Evolutionary conservation across 2,113 vertebrate species (phyloP).

Genomic region (Menura novaehollandiae): DNA sequence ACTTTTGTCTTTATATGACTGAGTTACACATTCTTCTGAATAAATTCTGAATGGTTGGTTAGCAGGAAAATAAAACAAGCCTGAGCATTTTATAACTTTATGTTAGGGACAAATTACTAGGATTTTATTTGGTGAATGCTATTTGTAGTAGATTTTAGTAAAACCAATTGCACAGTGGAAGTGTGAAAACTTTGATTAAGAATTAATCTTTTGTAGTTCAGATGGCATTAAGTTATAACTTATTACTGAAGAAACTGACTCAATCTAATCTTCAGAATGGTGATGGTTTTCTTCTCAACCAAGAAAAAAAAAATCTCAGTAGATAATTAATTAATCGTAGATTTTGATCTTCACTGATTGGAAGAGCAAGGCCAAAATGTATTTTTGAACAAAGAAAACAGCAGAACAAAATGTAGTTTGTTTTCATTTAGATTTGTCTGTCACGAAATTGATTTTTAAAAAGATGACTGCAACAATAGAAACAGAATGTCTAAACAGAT

Average conservation of each 20-base stretch:
- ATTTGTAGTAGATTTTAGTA: not conserved
- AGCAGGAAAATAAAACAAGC: not conserved
- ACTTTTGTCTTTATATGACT: not conserved
- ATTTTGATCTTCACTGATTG: not conserved
- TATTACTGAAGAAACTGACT: not conserved
- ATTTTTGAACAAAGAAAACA: not conserved
- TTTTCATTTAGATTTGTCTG: not conserved
- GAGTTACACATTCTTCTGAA: not conserved
- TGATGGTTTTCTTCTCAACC: not conserved
- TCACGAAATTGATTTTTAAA: not conserved
- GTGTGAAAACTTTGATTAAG: conserved; percentile 20
- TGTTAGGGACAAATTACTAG: not conserved
- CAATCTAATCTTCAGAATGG: not conserved
- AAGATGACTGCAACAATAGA: not conserved
- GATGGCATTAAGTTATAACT: not conserved
- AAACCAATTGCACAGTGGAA: not conserved
- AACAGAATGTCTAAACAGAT: not conserved
- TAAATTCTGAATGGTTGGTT: not conserved
- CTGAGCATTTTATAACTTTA: not conserved
- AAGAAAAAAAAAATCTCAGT: not conserved
- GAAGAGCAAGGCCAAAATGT: not conserved
- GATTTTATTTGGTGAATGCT: not conserved
- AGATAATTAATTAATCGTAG: not conserved
- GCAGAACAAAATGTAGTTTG: not conserved
- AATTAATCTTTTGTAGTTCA: conserved; percentile 15